A percentile compares a stretch with the other conserved stretches of the same genome.
Conservation (phyloP, 1,140 invertebrate species). For the Epicauta chinensis region DNA sequence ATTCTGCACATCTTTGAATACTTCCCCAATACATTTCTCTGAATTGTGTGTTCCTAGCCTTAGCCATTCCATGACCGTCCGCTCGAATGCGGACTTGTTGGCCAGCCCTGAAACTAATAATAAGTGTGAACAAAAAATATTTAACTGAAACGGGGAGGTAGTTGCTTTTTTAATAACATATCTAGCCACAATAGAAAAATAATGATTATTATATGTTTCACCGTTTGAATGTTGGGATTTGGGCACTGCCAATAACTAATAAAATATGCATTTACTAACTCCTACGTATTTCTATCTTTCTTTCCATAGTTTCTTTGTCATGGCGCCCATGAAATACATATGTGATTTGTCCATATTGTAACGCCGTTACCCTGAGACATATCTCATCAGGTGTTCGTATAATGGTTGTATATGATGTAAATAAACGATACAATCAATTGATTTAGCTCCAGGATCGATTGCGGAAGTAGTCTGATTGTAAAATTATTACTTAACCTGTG, state of each 20-base stretch:
- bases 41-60: too few species aligned
- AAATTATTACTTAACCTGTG: constrained; percentile 14
- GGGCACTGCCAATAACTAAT: constrained; percentile 29
- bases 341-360: constrained; percentile 15
- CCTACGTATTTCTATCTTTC: constrained; percentile 28
- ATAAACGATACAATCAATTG: constrained; percentile 16
- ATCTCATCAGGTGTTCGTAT: constrained; percentile 8
- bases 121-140: constrained; percentile 4
- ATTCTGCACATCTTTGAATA: too few species aligned
- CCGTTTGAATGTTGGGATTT: too few species aligned
- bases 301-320: constrained; percentile 18
- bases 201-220: too few species aligned
- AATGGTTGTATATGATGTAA: constrained; percentile 14
- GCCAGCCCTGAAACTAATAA: too few species aligned
- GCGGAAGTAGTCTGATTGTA: constrained; percentile 5
- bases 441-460: constrained; percentile 12
- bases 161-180: too few species aligned
- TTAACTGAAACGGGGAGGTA: constrained; percentile 1
- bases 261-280: constrained; percentile 33
- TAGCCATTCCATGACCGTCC: too few species aligned
- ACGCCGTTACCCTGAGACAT: constrained; percentile 2
- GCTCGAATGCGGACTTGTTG: too few species aligned
- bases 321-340: constrained; percentile 13
- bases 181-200: too few species aligned
- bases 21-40: too few species aligned